Base-by-base conservation (phyloP, 2,797 vertebrate species). In the Schizopygopsis pylzovi region DNA sequence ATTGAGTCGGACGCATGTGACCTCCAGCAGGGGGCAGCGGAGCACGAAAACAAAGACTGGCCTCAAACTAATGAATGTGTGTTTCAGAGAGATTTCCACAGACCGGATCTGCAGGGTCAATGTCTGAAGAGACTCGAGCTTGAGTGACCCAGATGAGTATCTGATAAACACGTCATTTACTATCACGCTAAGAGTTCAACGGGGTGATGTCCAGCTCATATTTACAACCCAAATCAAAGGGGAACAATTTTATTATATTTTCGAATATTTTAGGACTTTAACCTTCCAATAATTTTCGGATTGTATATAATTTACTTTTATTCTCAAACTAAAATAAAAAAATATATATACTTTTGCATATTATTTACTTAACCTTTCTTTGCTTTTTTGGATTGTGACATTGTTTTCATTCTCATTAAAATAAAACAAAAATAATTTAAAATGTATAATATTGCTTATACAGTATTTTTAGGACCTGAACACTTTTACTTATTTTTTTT, bases 1-100 rank as follows among this genome's bases (percentile, higher is more conserved):
- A 33, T 33, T 33, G 28, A 33, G 28, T 33, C 28, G 2, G 28
- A 2, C 11, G 56, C 28, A 67, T 28, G 16, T 25, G 28, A 45
- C 47, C 16, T 13, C 70, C 87, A 88, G 70, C 12, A 89, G 87
- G 76, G 87, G 85, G 85, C 80, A 45, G 45, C 73, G 70, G n/a
- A 37, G n/a, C 70, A 45, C 11, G 79, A 61, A 45, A 37, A 61
- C 81, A 73, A 12, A 43, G 13, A 72, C 45, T 11, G 25, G 8
- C 25, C 25, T 52, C 37, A 43, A 6, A 49, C 10, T 15, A 37
- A 49, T 49, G 22, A 67, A 25, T 54, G 67, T 6, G 11, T 6
- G 11, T 12, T 22, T 61, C 2, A 45, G 1, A 22, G 25, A 33
- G 6, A 28, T 6, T n/a, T 6, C 54, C 6, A 71, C 6, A 45